These are phyloP conservation scores for Ptychodera flava DNA, from an alignment of 35 echinoderm and acorn worm species.

Conservation along the genomic window DNA sequence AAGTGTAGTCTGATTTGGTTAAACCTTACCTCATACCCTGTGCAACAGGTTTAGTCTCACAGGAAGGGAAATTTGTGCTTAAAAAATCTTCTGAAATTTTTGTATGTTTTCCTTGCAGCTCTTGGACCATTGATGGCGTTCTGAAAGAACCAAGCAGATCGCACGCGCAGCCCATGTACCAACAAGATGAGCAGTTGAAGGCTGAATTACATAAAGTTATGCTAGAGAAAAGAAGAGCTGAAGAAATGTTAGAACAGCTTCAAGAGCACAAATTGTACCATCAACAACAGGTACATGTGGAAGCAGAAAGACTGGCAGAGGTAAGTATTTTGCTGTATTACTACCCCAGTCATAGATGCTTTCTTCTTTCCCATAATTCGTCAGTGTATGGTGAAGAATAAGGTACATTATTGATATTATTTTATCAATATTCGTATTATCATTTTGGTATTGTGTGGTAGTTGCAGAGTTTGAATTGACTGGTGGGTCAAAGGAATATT, in stretches of 20 bases:
- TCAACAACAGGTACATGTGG: background rate
- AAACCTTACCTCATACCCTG: no score
- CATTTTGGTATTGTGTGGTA: no score
- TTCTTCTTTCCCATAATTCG: no score
- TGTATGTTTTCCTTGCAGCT: slow-evolving; percentile 30
- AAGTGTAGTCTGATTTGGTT: no score
- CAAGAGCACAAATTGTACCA: background rate
- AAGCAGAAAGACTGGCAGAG: background rate
- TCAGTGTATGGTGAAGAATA: no score
- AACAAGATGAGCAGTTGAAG: background rate
- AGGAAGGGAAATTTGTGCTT: background rate
- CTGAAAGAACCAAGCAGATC: background rate
- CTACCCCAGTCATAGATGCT: no score
- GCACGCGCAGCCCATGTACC: background rate
- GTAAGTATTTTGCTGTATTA: no score
- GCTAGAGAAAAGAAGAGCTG: background rate
- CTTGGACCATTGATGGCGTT: slow-evolving; percentile 84
- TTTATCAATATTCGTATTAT: no score
- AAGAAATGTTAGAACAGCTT: background rate
- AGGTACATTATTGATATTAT: no score
- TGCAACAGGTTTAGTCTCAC: no score
- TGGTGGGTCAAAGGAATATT: no score
- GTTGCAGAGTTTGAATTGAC: no score
- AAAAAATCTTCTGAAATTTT: background rate
- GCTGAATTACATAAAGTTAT: background rate